Conservation (phyloP, 2,797 vertebrate genomes). For the Xyrichtys novacula region DNA sequence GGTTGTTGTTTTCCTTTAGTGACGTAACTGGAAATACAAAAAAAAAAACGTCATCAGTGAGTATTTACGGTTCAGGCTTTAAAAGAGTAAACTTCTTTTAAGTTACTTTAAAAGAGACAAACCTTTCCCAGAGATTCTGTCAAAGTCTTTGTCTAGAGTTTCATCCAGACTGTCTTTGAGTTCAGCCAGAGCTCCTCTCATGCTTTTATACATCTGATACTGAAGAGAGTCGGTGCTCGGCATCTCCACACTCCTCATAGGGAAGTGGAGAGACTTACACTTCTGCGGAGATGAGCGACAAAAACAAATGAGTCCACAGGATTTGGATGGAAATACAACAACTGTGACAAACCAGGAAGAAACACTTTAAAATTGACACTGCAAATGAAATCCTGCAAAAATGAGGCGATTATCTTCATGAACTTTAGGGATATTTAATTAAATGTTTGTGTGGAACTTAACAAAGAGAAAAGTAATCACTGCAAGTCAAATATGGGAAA, state of each 20-base stretch:
- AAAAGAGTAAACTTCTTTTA: background rate
- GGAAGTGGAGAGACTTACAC: conserved; percentile 68
- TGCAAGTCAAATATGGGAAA: too few species aligned
- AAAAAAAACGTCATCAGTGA: background rate
- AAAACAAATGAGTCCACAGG: conserved; percentile 1
- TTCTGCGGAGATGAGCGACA: conserved; percentile 60
- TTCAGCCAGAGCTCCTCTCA: conserved; percentile 69
- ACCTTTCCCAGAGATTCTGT: conserved; percentile 81
- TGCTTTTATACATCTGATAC: conserved; percentile 78
- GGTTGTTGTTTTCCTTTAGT: conserved; percentile 67
- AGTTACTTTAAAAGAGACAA: background rate
- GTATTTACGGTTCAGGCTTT: background rate
- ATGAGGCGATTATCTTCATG: too few species aligned
- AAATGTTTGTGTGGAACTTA: too few species aligned
- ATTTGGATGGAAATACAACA: conserved; percentile 21
- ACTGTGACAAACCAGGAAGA: background rate
- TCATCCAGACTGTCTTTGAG: conserved; percentile 72
- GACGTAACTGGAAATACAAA: conserved; percentile 60
- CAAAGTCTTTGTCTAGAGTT: conserved; percentile 71
- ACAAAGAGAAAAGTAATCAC: too few species aligned
- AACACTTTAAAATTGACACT: too few species aligned
- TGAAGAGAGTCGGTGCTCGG: conserved; percentile 75
- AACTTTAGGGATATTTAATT: too few species aligned
- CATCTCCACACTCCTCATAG: conserved; percentile 59
- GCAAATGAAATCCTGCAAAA: background rate